Base-by-base conservation (phyloP, 2,888 invertebrate genomes). In the Panzeria rudis region DNA sequence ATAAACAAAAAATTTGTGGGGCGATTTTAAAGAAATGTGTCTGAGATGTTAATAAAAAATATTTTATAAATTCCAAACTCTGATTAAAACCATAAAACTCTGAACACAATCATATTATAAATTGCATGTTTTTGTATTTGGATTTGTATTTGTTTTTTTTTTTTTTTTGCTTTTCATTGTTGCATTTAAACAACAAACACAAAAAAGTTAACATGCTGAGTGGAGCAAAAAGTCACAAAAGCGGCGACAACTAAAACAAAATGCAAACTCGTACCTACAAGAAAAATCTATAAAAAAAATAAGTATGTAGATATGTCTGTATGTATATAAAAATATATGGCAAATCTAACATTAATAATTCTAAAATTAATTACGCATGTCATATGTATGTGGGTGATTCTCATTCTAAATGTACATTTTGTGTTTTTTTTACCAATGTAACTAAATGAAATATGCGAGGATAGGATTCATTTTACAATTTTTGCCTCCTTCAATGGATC, bases 281-380 rank as follows among this genome's bases (percentile, higher is more conserved):
- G 50, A 52, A 25, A 20, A 23, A 52, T 17, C 47, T 23, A 29
- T n/a, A 56, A 6, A 4, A 29, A 29, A 29, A 29, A 29, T n/a
- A n/a, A n/a, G n/a, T n/a, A n/a, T n/a, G n/a, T n/a, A n/a, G n/a
- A n/a, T n/a, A n/a, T n/a, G 38, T 11, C 38, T 23, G 52, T 17
- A 69, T 3, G 25, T 11, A 71, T 35, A n/a, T 2, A 38, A 0
- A 50, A 13, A 17, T 11, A 32, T 44, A 6, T 13, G 11, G 38
- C 35, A 44, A 68, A 62, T 35, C 15, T 23, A 50, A 62, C 20
- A 50, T 25, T 61, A 72, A 61, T 32, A 61, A 61, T 73, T 50
- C 73, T 62, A 61, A 61, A 59, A 32, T 17, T 44, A 59, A 1
- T 20, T 17, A 61, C 17, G 17, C 3, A 59, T n/a, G 9, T 17